Evolutionary conservation across 2,888 invertebrate genomes (phyloP).

Genomic region (Cephus nigrinus): DNA sequence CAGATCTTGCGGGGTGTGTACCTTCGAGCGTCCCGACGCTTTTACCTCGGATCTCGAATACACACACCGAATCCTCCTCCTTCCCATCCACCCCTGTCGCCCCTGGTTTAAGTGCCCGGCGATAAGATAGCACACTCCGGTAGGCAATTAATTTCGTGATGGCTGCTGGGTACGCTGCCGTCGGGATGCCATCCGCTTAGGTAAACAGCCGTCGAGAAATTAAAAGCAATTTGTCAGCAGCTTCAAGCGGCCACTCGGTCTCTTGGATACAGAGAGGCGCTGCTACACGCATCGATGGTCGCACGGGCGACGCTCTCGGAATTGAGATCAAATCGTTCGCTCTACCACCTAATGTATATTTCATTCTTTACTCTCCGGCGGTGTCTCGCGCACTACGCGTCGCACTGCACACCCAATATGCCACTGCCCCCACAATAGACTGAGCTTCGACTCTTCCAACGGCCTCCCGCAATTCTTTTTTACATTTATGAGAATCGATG

Average conservation of each 20-base stretch:
- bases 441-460: too few relatives aligned
- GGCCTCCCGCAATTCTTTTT: too few relatives aligned
- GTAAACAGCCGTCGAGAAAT: slow-evolving; percentile 64
- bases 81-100: neutral
- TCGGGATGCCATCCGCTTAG: slow-evolving; percentile 34
- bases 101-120: slow-evolving; percentile 61
- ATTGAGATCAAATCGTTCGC: too few relatives aligned
- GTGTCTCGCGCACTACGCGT: too few relatives aligned
- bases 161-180: slow-evolving; percentile 22
- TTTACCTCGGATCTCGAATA: too few relatives aligned
- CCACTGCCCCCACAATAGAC: too few relatives aligned
- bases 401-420: too few relatives aligned
- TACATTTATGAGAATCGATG: slow-evolving; percentile 4
- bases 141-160: slow-evolving; percentile 62
- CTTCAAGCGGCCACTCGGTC: slow-evolving; percentile 16
- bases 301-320: neutral
- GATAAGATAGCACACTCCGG: slow-evolving; percentile 62
- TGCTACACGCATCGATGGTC: slow-evolving; percentile 1
- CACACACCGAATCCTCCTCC: too few relatives aligned
- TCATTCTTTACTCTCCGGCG: too few relatives aligned
- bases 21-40: slow-evolving; percentile 29
- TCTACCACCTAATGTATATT: too few relatives aligned
- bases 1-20: slow-evolving; percentile 54
- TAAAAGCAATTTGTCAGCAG: slow-evolving; percentile 66
- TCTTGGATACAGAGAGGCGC: slow-evolving; percentile 8